These are phyloP conservation scores for Eilema caniola DNA, from an alignment of 2,888 invertebrate species.

Conservation along the genomic window DNA sequence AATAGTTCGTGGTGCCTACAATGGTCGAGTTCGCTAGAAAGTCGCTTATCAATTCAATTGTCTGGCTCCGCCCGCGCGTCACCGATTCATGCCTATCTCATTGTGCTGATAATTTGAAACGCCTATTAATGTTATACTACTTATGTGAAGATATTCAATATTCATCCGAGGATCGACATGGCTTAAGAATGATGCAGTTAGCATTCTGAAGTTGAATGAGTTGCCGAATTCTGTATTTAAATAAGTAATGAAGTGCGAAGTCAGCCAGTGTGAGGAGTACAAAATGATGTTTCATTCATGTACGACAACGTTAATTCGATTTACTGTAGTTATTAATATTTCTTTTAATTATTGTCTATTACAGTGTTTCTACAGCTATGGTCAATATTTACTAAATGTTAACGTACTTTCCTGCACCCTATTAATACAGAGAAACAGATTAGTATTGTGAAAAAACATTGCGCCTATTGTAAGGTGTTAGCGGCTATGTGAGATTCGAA, in stretches of 20 bases:
- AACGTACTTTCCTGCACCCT: no score
- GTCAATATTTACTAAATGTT: not conserved
- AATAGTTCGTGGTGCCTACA: conserved; percentile 26
- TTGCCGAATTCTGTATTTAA: not conserved
- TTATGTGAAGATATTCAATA: not conserved
- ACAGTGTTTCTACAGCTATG: not conserved
- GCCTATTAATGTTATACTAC: conserved; percentile 51
- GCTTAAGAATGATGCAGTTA: not conserved
- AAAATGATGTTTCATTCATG: not conserved
- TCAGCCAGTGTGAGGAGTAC: not conserved
- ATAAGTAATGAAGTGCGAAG: not conserved
- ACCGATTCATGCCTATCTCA: conserved; percentile 67
- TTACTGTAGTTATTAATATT: not conserved
- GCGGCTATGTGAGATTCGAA: no score
- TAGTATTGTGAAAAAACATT: no score
- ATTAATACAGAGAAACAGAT: not conserved
- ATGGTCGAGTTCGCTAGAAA: conserved; percentile 65
- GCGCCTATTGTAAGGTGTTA: no score
- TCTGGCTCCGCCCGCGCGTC: conserved; percentile 74
- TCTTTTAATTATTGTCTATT: not conserved
- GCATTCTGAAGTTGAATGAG: not conserved
- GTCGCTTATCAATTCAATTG: conserved; percentile 84
- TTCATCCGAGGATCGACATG: conserved; percentile 1
- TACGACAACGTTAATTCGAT: not conserved
- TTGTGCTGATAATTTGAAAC: conserved; percentile 66